phyloP scores from a whole-genome alignment of 2,888 invertebrate genomes.

The Anoplius nigerrimus region DNA sequence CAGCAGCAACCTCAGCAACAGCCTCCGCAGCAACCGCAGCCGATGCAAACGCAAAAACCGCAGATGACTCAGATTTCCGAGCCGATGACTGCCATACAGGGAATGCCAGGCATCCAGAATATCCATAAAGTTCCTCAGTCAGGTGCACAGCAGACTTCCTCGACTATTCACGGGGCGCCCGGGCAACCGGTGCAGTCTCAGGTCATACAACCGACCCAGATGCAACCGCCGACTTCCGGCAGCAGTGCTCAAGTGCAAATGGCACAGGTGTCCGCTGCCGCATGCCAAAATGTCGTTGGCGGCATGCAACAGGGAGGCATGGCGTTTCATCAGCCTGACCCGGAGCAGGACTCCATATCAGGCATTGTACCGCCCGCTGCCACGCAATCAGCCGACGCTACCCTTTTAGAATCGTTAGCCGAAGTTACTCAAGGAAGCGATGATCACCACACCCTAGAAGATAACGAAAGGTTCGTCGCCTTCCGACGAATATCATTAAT shows the following conservation, averaged over 20 bases:
- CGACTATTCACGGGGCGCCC: conserved; percentile 56
- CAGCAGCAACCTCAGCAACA: conserved; percentile 73
- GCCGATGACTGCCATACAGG: conserved; percentile 65
- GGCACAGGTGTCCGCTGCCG: conserved; percentile 60
- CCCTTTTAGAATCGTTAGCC: conserved; percentile 72
- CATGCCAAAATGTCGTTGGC: conserved; percentile 65
- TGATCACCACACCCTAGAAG: conserved; percentile 73
- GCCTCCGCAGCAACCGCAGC: conserved; percentile 71
- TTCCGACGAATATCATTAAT: no score
- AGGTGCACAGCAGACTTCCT: conserved; percentile 57
- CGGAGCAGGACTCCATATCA: conserved; percentile 67
- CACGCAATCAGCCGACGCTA: conserved; percentile 64
- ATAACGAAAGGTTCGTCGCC: conserved; percentile 74
- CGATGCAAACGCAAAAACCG: conserved; percentile 54
- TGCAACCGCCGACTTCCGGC: conserved; percentile 75
- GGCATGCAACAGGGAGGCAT: conserved; percentile 61
- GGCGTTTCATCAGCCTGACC: conserved; percentile 64
- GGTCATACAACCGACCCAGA: conserved; percentile 75
- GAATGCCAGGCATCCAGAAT: conserved; percentile 68
- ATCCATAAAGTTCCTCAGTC: conserved; percentile 72
- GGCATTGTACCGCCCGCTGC: conserved; percentile 58
- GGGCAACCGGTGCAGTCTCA: conserved; percentile 62
- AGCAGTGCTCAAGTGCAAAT: conserved; percentile 65
- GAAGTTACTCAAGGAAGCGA: conserved; percentile 73
- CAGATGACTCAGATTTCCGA: conserved; percentile 66